Percentiles rank a stretch among this genome's conserved stretches.
phyloP scores from a whole-genome alignment of 2,888 invertebrate species.

The Andrena trimmerana region DNA sequence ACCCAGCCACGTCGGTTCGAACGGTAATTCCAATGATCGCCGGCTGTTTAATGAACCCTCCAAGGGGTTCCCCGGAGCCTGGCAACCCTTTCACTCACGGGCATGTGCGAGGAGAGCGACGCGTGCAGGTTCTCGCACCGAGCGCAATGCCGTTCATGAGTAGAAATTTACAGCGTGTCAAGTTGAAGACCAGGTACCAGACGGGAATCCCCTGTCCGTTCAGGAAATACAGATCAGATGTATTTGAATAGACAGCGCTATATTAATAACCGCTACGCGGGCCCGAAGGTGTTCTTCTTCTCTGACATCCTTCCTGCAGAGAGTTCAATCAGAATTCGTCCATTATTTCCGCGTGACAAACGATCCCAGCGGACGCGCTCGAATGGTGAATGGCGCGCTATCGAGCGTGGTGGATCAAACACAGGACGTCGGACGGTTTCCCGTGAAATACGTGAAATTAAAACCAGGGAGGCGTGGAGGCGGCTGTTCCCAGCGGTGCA shows the following conservation, averaged over 20 bases:
- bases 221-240: too few species aligned
- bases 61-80: constrained; percentile 14
- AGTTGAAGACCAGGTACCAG: too few species aligned
- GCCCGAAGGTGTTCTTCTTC: background rate
- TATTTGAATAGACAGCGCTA: too few species aligned
- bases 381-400: constrained; percentile 4
- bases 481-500: constrained; percentile 41
- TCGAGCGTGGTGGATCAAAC: background rate
- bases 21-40: constrained; percentile 29
- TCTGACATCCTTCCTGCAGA: background rate
- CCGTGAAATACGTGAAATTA: constrained; percentile 44
- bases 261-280: background rate
- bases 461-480: constrained; percentile 11
- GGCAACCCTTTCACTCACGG: constrained; percentile 15
- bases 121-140: background rate
- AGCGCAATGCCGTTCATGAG: background rate
- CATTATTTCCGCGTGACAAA: background rate
- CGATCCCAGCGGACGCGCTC: constrained; percentile 1
- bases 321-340: background rate
- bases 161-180: too few species aligned
- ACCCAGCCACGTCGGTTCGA: background rate
- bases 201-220: too few species aligned
- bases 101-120: background rate
- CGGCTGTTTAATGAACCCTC: constrained; percentile 41
- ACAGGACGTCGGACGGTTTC: background rate